phyloP scores from a whole-genome alignment of 2,888 invertebrate genomes.

The Drosophila koepferae region DNA sequence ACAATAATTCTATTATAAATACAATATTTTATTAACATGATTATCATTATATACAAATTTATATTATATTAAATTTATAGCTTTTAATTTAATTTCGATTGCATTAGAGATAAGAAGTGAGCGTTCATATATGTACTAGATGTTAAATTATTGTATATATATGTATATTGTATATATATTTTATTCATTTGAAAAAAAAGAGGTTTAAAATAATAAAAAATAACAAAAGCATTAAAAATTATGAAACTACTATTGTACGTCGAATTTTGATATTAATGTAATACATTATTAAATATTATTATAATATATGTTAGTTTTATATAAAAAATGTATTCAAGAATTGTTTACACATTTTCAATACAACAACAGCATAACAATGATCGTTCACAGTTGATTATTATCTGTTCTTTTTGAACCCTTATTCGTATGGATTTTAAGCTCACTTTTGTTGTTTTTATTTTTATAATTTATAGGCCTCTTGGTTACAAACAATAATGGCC shows the following conservation, averaged over 20 bases:
- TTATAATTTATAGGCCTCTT: conserved; percentile 29
- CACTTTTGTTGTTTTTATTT: neutral
- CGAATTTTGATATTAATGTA: neutral
- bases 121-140: neutral
- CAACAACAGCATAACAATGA: neutral
- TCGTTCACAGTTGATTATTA: neutral
- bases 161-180: neutral
- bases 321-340: neutral
- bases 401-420: conserved; percentile 21
- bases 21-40: neutral
- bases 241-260: neutral
- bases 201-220: neutral
- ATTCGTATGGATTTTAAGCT: conserved; percentile 6
- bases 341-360: neutral
- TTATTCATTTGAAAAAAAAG: neutral
- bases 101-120: neutral
- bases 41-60: neutral
- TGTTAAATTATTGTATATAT: neutral
- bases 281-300: neutral
- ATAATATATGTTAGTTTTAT: neutral
- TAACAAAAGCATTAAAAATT: neutral
- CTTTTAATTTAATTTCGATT: neutral
- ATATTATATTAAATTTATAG: neutral
- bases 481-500: conserved; percentile 31
- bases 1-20: neutral